Conservation (phyloP, 2,888 invertebrate genomes). For the Pseudococcus longispinus region DNA sequence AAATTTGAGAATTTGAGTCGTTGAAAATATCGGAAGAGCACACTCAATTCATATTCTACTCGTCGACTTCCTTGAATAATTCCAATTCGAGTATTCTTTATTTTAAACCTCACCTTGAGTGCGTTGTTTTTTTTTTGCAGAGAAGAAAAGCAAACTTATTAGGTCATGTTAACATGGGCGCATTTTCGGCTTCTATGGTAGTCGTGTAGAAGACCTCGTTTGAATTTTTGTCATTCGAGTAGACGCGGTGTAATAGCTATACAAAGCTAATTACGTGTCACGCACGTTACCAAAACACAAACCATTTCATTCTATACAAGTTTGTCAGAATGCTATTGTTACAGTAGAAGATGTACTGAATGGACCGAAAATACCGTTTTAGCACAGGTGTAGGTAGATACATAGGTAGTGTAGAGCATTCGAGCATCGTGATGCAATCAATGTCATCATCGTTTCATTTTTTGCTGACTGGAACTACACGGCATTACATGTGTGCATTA, state of each 20-base stretch:
- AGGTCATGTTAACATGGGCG: constrained; percentile 12
- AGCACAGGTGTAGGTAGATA: background rate
- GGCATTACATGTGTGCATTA: background rate
- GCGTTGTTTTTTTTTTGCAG: background rate
- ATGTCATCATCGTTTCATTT: constrained; percentile 30
- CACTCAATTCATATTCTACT: background rate
- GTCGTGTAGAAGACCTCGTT: constrained; percentile 10
- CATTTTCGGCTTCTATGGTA: background rate
- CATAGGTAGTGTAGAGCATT: background rate
- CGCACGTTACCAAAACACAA: constrained; percentile 25
- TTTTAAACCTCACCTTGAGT: constrained; percentile 15
- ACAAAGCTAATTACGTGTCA: constrained; percentile 45
- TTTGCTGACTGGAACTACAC: background rate
- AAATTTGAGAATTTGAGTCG: background rate
- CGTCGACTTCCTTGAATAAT: background rate
- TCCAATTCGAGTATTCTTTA: background rate
- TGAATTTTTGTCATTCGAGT: constrained; percentile 26
- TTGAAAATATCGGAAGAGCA: background rate
- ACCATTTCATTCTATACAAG: constrained; percentile 35
- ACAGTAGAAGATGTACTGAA: constrained; percentile 22
- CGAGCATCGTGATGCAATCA: constrained; percentile 16
- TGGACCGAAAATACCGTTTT: background rate
- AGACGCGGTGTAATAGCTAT: constrained; percentile 19
- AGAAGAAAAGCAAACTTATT: constrained; percentile 1
- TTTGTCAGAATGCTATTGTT: constrained; percentile 38